These are phyloP conservation scores for Andrena marginata DNA, from an alignment of 2,888 invertebrate species.

Conservation along the genomic window DNA sequence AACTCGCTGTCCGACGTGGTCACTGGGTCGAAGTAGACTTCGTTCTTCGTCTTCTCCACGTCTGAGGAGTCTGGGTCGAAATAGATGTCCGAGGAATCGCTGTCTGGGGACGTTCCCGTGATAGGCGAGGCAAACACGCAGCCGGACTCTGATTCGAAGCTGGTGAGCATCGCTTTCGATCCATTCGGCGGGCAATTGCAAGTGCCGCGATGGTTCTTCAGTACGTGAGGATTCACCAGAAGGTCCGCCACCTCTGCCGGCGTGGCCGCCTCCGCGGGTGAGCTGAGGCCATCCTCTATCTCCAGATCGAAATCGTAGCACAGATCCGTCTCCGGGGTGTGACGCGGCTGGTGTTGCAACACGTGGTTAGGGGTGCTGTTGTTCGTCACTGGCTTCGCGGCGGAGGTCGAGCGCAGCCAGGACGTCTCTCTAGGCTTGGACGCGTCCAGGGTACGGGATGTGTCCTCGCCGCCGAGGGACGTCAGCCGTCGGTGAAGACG, in stretches of 20 bases:
- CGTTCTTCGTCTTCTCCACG: slow-evolving; percentile 72
- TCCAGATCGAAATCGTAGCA: slow-evolving; percentile 80
- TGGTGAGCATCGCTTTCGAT: slow-evolving; percentile 83
- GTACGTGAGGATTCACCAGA: slow-evolving; percentile 80
- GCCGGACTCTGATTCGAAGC: slow-evolving; percentile 84
- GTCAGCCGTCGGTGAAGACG: slow-evolving; percentile 91
- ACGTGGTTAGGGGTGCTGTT: slow-evolving; percentile 75
- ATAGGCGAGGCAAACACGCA: slow-evolving; percentile 86
- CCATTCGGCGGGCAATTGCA: slow-evolving; percentile 86
- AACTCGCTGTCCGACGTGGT: slow-evolving; percentile 77
- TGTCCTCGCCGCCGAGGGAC: slow-evolving; percentile 88
- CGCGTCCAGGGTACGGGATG: slow-evolving; percentile 68
- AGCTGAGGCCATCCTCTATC: slow-evolving; percentile 88
- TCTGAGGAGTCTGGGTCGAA: slow-evolving; percentile 82
- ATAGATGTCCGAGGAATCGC: slow-evolving; percentile 84
- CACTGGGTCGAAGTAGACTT: slow-evolving; percentile 71
- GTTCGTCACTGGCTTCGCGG: slow-evolving; percentile 76
- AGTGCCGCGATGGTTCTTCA: slow-evolving; percentile 74
- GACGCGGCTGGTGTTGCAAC: slow-evolving; percentile 85
- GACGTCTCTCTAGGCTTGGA: slow-evolving; percentile 75
- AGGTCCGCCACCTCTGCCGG: slow-evolving; percentile 85
- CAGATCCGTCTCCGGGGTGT: slow-evolving; percentile 81
- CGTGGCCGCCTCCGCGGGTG: slow-evolving; percentile 88
- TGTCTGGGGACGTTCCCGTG: slow-evolving; percentile 80
- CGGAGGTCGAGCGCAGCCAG: slow-evolving; percentile 72